Evolutionary conservation across 1,140 invertebrate species (phyloP).

Genomic region (Asbolus verrucosus): DNA sequence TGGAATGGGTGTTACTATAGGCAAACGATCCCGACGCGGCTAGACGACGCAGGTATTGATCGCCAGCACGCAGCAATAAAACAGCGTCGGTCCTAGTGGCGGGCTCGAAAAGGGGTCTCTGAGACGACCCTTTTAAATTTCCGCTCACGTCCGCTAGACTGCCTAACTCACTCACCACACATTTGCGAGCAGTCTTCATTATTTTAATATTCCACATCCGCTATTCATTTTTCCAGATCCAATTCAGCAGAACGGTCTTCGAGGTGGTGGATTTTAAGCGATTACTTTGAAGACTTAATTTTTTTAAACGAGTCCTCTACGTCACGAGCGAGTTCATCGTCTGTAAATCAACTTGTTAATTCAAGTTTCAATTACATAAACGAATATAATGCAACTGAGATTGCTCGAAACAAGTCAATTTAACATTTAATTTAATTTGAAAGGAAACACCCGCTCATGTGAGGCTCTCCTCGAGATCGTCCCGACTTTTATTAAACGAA

Average conservation of each 20-base stretch:
- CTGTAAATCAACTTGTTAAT: constrained; percentile 31
- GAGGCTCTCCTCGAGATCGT: not conserved
- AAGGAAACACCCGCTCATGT: constrained; percentile 3
- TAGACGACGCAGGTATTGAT: constrained; percentile 41
- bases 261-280: not conserved
- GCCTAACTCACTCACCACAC: constrained; percentile 35
- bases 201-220: constrained; percentile 36
- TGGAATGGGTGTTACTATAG: constrained; percentile 34
- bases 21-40: constrained; percentile 33
- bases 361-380: constrained; percentile 43
- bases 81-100: constrained; percentile 37
- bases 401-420: constrained; percentile 38
- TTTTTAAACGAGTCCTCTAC: not conserved
- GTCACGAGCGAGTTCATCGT: constrained; percentile 1
- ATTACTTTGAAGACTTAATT: not conserved
- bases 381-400: constrained; percentile 29
- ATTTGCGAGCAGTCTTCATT: constrained; percentile 28
- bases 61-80: constrained; percentile 43
- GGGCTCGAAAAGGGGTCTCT: constrained; percentile 24
- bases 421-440: constrained; percentile 30
- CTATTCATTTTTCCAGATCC: constrained; percentile 30
- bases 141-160: constrained; percentile 18
- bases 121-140: constrained; percentile 28
- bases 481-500: too few relatives aligned
- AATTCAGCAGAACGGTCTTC: constrained; percentile 2